Base-by-base conservation (phyloP, 2,888 invertebrate genomes). In the Unio pictorum region DNA sequence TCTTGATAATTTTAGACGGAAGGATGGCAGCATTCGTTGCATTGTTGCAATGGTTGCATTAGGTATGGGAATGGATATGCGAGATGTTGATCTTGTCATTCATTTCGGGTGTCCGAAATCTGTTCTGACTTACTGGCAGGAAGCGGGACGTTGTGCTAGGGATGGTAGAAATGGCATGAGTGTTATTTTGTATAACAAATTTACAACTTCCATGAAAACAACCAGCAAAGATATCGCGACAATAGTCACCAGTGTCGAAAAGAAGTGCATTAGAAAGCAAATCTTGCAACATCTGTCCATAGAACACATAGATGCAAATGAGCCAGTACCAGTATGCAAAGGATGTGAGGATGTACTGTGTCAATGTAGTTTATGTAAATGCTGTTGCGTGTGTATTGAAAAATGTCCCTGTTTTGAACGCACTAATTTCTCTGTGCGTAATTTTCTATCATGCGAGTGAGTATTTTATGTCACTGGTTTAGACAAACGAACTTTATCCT, bases 51-150 rank as follows among this genome's bases (percentile, higher is more conserved):
- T 74, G 2, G 75, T 73, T 17, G 76, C 70, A 4, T 34, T 79
- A 18, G 74, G 76, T 18, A 77, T 75, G 75, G 79, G 75, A 1
- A 20, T 79, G 3, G 71, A 79, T 30, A 74, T 76, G n/a, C 34
- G 57, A 28, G 72, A 72, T 57, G 59, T 72, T 26, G 73, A 70
- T 57, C 17, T 69, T 18, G 63, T 75, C 18, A 26, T 75, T 3
- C 68, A 73, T 56, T 66, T 71, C 17, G 74, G 72, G 1, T 71
- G 70, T 58, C 72, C 73, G 23, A 76, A 76, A 70, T 72, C 72
- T 4, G 56, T 69, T 11, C 26, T 71, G 17, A 67, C 71, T 3
- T 76, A 70, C 45, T 76, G 72, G 72, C 70, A 74, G 64, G 76
- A 76, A 61, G 74, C 66, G 6, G 71, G 69, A 18, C 55, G 71